These are phyloP conservation scores for Xestobium rufovillosum DNA, from an alignment of 2,888 invertebrate genomes.

Conservation along the genomic window DNA sequence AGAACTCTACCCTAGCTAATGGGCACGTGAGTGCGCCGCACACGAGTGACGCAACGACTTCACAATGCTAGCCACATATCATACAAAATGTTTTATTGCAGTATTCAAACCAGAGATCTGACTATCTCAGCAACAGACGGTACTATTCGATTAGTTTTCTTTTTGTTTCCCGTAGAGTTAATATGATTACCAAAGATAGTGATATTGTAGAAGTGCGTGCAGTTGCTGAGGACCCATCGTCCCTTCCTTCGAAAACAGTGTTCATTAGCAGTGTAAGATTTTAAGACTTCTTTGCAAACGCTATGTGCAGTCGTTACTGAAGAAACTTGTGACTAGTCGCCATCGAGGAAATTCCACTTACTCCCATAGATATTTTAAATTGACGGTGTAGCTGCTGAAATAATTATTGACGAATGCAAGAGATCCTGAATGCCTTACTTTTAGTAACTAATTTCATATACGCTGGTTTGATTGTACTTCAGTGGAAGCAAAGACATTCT, in stretches of 20 bases:
- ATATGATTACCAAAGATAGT: slow-evolving; percentile 43
- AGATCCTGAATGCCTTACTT: background rate
- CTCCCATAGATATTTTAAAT: no score
- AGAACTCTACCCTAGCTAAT: slow-evolving; percentile 35
- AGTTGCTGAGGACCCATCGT: slow-evolving; percentile 24
- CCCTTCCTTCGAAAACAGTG: slow-evolving; percentile 26
- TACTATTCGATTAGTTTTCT: slow-evolving; percentile 17
- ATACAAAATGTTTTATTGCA: slow-evolving; percentile 19
- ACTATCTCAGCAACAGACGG: slow-evolving; percentile 22
- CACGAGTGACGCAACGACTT: slow-evolving; percentile 37
- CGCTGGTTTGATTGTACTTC: no score
- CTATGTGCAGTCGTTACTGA: background rate
- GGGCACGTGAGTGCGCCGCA: slow-evolving; percentile 39
- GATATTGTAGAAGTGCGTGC: slow-evolving; percentile 26
- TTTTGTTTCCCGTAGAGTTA: slow-evolving; percentile 11
- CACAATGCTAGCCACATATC: slow-evolving; percentile 32
- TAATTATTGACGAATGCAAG: background rate
- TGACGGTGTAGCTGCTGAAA: no score
- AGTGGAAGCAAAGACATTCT: background rate
- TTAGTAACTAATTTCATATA: background rate
- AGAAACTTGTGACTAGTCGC: background rate
- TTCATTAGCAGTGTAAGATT: slow-evolving; percentile 28
- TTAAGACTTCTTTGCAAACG: slow-evolving; percentile 1
- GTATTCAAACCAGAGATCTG: slow-evolving; percentile 28
- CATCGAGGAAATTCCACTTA: background rate